Evolutionary conservation across 2,113 vertebrate species (phyloP).

Genomic region (Camarhynchus parvulus): DNA sequence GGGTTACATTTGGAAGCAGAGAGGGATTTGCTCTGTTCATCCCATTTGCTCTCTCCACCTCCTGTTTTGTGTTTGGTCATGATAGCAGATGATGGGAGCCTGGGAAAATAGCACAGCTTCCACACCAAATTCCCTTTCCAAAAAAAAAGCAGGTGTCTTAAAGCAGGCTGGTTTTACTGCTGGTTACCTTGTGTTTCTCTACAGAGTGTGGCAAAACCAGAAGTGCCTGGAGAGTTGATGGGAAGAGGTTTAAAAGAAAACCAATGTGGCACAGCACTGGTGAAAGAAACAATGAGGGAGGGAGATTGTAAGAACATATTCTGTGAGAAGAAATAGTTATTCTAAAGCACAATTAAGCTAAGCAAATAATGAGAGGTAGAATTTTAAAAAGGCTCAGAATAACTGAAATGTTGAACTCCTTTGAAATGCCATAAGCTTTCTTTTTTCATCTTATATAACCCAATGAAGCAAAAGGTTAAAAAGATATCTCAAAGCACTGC

Average conservation of each 20-base stretch:
- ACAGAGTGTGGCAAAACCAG: not conserved
- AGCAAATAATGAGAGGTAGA: not conserved
- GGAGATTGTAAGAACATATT: not conserved
- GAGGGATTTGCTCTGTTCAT: not conserved
- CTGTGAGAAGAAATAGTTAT: not conserved
- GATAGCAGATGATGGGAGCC: not conserved
- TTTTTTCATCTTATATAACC: not conserved
- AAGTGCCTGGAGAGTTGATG: not conserved
- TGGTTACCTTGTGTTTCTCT: not conserved
- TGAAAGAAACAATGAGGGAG: not conserved
- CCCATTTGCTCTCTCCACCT: not conserved
- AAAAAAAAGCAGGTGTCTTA: not conserved
- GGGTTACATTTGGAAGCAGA: not conserved
- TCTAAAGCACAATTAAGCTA: not conserved
- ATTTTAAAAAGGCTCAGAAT: not conserved
- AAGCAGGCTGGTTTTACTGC: not conserved
- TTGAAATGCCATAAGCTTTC: not conserved
- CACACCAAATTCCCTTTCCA: not conserved
- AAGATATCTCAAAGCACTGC: not conserved
- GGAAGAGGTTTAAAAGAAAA: not conserved
- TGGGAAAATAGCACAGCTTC: not conserved
- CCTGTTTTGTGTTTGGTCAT: not conserved
- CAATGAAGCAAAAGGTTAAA: not conserved
- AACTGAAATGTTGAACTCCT: not conserved
- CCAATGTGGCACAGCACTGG: accelerated